These are phyloP conservation scores for Microchirus variegatus DNA, from an alignment of 2,797 vertebrate genomes.

Conservation along the genomic window DNA sequence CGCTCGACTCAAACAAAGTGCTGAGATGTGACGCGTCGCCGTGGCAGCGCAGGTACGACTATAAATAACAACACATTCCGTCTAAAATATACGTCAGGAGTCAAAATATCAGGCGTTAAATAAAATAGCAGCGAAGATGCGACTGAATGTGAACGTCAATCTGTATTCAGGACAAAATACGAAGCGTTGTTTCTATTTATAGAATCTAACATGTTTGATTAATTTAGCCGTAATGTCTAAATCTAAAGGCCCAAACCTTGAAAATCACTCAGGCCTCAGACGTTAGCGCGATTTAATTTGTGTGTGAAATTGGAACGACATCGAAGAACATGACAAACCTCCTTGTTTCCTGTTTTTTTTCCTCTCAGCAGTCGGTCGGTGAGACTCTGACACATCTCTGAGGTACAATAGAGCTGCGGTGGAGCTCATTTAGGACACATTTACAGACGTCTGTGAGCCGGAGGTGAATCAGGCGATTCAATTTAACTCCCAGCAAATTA, in stretches of 20 bases:
- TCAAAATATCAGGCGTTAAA: conserved; percentile 22
- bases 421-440: conserved; percentile 53
- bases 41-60: conserved; percentile 47
- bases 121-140: conserved; percentile 19
- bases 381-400: conserved; percentile 52
- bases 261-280: conserved; percentile 51
- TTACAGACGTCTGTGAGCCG: conserved; percentile 60
- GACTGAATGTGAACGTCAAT: conserved; percentile 18
- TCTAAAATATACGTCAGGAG: conserved; percentile 43
- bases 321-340: conserved; percentile 67
- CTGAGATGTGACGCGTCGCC: conserved; percentile 45
- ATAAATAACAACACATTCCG: conserved; percentile 23
- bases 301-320: conserved; percentile 70
- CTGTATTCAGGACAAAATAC: conserved; percentile 8
- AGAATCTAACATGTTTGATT: too few species aligned
- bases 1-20: conserved; percentile 53
- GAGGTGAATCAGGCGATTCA: conserved; percentile 58
- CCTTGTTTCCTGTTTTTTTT: conserved; percentile 54
- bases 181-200: conserved; percentile 14
- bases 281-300: conserved; percentile 65
- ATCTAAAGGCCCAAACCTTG: conserved; percentile 39
- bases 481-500: conserved; percentile 44
- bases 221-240: conserved; percentile 23
- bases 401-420: conserved; percentile 49
- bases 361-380: conserved; percentile 57